Conservation (phyloP, 2,797 vertebrate species). For the Ptychobarbus kaznakovi region DNA sequence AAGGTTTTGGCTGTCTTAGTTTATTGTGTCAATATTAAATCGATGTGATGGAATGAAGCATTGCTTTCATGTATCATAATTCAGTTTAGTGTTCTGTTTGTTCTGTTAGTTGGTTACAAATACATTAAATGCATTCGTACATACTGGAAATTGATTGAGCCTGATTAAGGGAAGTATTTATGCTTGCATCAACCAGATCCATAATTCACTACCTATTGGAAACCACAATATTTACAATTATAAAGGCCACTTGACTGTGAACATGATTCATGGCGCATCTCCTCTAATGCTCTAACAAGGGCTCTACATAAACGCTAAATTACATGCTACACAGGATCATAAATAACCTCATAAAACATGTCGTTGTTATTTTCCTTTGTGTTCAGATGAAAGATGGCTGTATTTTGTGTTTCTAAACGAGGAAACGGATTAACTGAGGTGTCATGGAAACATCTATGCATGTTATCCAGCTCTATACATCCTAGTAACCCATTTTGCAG, state of each 20-base stretch:
- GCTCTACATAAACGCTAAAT: conserved; percentile 9
- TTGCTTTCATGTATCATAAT: neutral
- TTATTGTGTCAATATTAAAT: conserved; percentile 2
- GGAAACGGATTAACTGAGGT: neutral
- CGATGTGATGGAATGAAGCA: neutral
- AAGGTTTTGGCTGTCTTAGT: neutral
- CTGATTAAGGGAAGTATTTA: conserved; percentile 15
- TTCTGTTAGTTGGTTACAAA: neutral
- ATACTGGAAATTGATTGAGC: neutral
- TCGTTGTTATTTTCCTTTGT: neutral
- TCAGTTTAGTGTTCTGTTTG: neutral
- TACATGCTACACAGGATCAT: conserved; percentile 15
- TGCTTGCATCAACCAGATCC: neutral
- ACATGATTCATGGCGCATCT: conserved; percentile 12
- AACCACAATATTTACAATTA: conserved; percentile 19
- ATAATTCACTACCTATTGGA: conserved; percentile 6
- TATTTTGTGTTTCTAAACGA: neutral
- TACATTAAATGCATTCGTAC: neutral
- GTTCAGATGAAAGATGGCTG: neutral
- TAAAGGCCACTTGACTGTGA: neutral
- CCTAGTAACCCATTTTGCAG: neutral
- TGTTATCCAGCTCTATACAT: conserved; percentile 5
- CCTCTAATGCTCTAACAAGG: conserved; percentile 11
- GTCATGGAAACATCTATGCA: neutral
- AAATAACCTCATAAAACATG: conserved; percentile 17